These are phyloP conservation scores for Mesocentrotus franciscanus DNA, from an alignment of 53 echinoderm and acorn worm genomes.

Conservation along the genomic window DNA sequence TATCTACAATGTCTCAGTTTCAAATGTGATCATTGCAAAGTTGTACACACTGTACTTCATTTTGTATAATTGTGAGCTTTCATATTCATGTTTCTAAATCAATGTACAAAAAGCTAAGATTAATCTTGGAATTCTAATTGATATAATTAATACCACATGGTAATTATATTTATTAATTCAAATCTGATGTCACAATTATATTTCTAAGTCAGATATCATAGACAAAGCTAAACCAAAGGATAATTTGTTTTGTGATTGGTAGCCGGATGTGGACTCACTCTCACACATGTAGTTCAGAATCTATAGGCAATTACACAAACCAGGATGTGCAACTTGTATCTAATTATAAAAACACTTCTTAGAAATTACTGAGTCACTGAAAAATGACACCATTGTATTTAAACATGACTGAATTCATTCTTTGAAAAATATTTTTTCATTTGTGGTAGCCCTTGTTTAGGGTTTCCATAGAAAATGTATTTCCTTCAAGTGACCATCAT, in stretches of 20 bases:
- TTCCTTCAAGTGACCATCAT: too few relatives aligned
- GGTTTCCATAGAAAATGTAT: too few relatives aligned
- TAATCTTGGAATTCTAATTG: background rate
- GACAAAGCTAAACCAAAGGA: background rate
- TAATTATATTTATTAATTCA: background rate
- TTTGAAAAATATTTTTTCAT: background rate
- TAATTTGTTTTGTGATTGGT: background rate
- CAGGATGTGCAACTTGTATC: background rate
- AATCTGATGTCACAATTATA: background rate
- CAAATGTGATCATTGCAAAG: background rate
- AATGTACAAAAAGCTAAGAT: too few relatives aligned
- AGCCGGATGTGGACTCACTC: background rate
- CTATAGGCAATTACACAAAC: background rate
- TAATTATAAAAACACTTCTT: background rate
- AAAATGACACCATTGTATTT: background rate
- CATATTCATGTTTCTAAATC: background rate
- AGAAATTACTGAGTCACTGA: background rate
- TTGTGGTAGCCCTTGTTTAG: too few relatives aligned
- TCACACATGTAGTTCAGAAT: background rate
- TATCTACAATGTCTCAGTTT: background rate
- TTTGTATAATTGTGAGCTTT: background rate
- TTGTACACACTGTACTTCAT: background rate
- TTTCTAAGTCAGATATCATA: background rate
- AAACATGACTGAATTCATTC: background rate
- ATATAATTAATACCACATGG: background rate